These are phyloP conservation scores for Sternotherus odoratus DNA, from an alignment of 2,797 vertebrate genomes.

Conservation along the genomic window DNA sequence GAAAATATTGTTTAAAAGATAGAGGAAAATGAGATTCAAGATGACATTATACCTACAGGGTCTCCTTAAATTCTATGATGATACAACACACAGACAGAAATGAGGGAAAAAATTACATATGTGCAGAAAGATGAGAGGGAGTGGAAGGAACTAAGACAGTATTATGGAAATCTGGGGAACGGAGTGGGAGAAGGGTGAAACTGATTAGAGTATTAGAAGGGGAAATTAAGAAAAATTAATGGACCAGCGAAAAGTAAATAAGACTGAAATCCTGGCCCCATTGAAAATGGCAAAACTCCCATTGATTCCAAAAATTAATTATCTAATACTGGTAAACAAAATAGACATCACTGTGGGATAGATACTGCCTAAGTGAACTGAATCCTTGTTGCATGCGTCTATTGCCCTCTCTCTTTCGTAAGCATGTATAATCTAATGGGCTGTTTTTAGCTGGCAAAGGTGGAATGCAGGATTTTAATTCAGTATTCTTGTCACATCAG, in stretches of 20 bases:
- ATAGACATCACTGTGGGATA: background rate
- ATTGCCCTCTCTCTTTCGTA: background rate
- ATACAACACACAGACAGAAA: background rate
- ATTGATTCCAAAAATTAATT: background rate
- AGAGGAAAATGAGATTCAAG: background rate
- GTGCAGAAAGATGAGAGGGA: background rate
- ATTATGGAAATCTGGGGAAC: background rate
- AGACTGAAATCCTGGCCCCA: background rate
- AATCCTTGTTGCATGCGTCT: background rate
- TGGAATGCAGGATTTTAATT: slow-evolving; percentile 22
- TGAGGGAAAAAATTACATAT: background rate
- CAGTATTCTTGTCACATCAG: slow-evolving; percentile 1
- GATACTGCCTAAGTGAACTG: background rate
- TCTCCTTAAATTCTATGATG: background rate
- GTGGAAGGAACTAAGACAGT: background rate
- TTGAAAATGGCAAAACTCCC: background rate
- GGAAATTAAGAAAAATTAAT: background rate
- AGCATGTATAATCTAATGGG: background rate
- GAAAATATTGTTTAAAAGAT: background rate
- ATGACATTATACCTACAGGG: background rate
- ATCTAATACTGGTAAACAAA: background rate
- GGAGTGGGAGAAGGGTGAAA: background rate
- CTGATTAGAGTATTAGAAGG: background rate
- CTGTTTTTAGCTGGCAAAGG: slow-evolving; percentile 34
- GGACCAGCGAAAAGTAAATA: accelerated